These are phyloP conservation scores for Halictus rubicundus DNA, from an alignment of 1,140 invertebrate genomes.

Conservation along the genomic window DNA sequence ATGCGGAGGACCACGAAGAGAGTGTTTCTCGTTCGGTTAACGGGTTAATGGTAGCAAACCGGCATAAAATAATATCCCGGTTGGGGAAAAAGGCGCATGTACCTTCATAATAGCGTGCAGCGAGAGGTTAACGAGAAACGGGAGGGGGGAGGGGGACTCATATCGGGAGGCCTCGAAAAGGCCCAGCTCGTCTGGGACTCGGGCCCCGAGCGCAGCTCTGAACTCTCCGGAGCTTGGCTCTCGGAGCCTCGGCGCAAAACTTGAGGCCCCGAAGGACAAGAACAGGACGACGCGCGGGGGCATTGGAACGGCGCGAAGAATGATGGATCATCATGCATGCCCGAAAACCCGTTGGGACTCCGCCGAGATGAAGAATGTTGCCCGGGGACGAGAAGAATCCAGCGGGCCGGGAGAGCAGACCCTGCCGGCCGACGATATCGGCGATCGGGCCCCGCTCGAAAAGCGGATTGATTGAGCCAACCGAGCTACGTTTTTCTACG, in stretches of 20 bases:
- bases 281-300: slow-evolving; percentile 24
- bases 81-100: not conserved
- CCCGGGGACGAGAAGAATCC: slow-evolving; percentile 50
- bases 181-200: not conserved
- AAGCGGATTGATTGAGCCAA: slow-evolving; percentile 38
- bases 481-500: slow-evolving; percentile 23
- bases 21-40: too few species aligned
- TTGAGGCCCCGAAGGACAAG: slow-evolving; percentile 41
- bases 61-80: too few species aligned
- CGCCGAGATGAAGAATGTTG: slow-evolving; percentile 64
- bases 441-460: slow-evolving; percentile 40
- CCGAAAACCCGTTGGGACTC: slow-evolving; percentile 63
- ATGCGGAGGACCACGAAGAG: too few species aligned
- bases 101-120: slow-evolving; percentile 1
- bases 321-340: slow-evolving; percentile 67
- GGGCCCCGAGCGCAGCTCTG: not conserved
- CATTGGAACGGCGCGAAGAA: slow-evolving; percentile 63
- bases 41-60: too few species aligned
- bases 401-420: slow-evolving; percentile 13
- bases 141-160: not conserved
- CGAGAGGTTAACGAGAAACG: slow-evolving; percentile 2
- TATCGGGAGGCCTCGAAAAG: not conserved
- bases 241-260: slow-evolving; percentile 43
- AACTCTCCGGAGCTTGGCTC: too few species aligned
- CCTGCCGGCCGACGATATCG: slow-evolving; percentile 47